A percentile compares a stretch with the other conserved stretches of the same genome.
Evolutionary conservation across 2,797 vertebrate species (phyloP).

Genomic region (Falco novaeseelandiae): DNA sequence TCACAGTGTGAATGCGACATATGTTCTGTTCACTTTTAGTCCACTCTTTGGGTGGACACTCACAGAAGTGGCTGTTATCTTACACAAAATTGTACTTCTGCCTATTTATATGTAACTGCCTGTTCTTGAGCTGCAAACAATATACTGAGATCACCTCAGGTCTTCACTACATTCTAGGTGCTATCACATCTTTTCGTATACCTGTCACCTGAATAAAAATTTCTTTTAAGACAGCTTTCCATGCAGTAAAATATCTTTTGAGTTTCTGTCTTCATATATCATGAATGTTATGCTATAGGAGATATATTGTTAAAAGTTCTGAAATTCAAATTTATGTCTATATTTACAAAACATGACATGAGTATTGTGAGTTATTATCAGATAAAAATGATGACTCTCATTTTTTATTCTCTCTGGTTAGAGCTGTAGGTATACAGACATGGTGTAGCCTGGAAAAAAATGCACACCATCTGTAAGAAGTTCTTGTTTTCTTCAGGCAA

Average conservation of each 20-base stretch:
- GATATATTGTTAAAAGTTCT: slow-evolving; percentile 12
- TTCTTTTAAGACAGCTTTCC: background rate
- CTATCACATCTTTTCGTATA: background rate
- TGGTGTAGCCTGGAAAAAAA: slow-evolving; percentile 13
- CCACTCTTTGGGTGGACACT: background rate
- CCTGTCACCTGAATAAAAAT: background rate
- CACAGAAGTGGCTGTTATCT: background rate
- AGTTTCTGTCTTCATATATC: background rate
- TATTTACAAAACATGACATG: slow-evolving; percentile 53
- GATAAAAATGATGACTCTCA: background rate
- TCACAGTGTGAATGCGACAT: background rate
- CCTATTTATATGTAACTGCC: background rate
- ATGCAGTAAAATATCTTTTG: background rate
- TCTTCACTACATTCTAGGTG: slow-evolving; percentile 30
- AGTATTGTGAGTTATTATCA: background rate
- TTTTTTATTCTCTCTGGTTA: slow-evolving; percentile 24
- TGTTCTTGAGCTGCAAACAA: background rate
- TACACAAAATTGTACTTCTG: background rate
- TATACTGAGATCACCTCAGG: background rate
- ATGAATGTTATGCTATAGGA: background rate
- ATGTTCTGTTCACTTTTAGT: background rate
- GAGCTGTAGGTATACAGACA: background rate
- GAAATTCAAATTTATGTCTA: slow-evolving; percentile 29
- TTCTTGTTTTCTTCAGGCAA: slow-evolving; percentile 49
- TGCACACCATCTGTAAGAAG: slow-evolving; percentile 15